Conservation (phyloP, 2,888 invertebrate genomes). For the Polyommatus iphigenia region DNA sequence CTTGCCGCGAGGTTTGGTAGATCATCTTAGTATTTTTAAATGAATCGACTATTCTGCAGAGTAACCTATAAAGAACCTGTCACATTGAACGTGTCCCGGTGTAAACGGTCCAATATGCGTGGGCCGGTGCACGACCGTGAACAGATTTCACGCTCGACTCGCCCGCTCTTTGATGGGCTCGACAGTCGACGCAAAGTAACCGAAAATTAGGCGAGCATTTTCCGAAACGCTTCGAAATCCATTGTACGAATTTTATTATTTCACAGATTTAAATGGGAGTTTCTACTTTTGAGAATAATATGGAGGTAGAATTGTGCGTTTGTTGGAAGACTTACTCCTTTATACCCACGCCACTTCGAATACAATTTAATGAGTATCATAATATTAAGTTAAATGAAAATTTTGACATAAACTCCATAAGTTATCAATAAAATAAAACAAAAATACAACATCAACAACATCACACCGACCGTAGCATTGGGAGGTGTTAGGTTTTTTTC, state of each 20-base stretch:
- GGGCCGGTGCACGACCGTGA: slow-evolving; percentile 22
- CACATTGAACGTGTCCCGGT: neutral
- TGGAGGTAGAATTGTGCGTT: neutral
- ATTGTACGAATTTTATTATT: neutral
- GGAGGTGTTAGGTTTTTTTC: no score
- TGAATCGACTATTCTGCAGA: neutral
- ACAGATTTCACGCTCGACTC: slow-evolving; percentile 20
- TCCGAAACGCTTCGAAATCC: slow-evolving; percentile 7
- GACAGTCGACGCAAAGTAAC: neutral
- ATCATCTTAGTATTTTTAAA: no score
- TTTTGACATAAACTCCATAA: no score
- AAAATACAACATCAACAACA: no score
- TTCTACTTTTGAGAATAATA: neutral
- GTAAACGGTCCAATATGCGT: slow-evolving; percentile 6
- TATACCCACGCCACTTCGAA: neutral
- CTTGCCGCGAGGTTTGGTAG: no score
- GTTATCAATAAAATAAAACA: no score
- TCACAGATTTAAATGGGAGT: neutral
- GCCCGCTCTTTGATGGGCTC: slow-evolving; percentile 11
- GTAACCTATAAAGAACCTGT: neutral
- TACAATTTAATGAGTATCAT: no score
- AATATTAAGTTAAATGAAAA: no score
- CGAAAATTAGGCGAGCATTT: slow-evolving; percentile 25
- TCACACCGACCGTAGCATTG: no score
- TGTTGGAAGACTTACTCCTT: neutral